Percentiles rank a stretch among this genome's conserved stretches.
These are phyloP conservation scores for Entomobrya multifasciata DNA, from an alignment of 2,888 invertebrate species.

Conservation along the genomic window DNA sequence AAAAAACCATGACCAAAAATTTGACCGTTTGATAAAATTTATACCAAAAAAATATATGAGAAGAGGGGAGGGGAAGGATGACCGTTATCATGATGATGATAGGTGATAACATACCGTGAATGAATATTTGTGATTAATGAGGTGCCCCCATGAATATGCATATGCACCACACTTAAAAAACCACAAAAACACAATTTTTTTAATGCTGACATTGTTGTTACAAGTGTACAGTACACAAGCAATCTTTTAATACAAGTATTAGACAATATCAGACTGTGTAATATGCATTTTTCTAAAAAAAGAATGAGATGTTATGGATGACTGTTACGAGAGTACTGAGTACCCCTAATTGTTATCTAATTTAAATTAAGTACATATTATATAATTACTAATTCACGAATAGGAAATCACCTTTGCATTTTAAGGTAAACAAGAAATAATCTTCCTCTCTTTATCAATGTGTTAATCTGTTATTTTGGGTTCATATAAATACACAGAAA, in stretches of 20 bases:
- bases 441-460: neutral
- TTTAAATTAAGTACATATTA: neutral
- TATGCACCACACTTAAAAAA: neutral
- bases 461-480: neutral
- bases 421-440: neutral
- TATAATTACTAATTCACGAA: neutral
- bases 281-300: neutral
- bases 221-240: too few relatives aligned
- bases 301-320: neutral
- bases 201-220: too few relatives aligned
- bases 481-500: constrained; percentile 53
- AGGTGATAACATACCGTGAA: neutral
- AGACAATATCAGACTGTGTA: too few relatives aligned
- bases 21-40: neutral
- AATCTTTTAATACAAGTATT: too few relatives aligned
- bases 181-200: neutral
- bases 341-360: neutral
- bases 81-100: constrained; percentile 3
- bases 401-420: neutral
- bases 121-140: neutral
- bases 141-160: neutral
- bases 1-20: constrained; percentile 55
- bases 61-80: constrained; percentile 33
- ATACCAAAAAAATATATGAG: neutral
- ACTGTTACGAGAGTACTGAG: too few relatives aligned